Percentiles rank a stretch among this genome's conserved stretches.
Conservation (phyloP, 2,113 vertebrate genomes). For the Panthera uncia region DNA sequence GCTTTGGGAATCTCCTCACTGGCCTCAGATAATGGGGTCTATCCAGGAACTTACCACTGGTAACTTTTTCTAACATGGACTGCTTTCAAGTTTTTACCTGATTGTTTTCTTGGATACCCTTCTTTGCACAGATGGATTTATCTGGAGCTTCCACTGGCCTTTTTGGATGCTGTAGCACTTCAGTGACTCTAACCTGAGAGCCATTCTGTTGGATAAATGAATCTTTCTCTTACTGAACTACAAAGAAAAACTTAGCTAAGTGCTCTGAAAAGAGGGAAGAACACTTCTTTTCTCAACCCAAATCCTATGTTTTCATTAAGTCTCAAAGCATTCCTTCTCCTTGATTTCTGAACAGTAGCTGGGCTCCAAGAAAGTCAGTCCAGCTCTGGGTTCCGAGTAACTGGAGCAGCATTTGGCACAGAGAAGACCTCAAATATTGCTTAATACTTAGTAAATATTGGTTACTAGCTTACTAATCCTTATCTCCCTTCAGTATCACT, state of each 20-base stretch:
- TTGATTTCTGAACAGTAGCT: not conserved
- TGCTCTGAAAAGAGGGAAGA: not conserved
- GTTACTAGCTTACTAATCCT: not conserved
- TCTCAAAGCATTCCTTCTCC: not conserved
- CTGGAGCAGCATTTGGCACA: not conserved
- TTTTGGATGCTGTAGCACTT: not conserved
- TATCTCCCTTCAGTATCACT: not conserved
- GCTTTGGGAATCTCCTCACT: not conserved
- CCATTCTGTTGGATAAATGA: not conserved
- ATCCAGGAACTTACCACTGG: not conserved
- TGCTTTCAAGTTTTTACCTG: not conserved
- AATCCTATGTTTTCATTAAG: not conserved
- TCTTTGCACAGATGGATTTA: not conserved
- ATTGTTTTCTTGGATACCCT: not conserved
- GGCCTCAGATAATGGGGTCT: not conserved
- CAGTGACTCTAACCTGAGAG: not conserved
- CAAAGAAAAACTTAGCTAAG: not conserved
- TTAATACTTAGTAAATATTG: not conserved
- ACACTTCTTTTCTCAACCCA: not conserved
- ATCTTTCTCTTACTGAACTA: not conserved
- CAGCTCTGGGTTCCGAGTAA: not conserved
- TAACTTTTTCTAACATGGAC: not conserved
- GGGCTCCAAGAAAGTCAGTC: not conserved
- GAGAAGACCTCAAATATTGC: not conserved
- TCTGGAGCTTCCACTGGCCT: not conserved